Base-by-base conservation (phyloP, 2,888 invertebrate genomes). In the Trichopria drosophilae region DNA sequence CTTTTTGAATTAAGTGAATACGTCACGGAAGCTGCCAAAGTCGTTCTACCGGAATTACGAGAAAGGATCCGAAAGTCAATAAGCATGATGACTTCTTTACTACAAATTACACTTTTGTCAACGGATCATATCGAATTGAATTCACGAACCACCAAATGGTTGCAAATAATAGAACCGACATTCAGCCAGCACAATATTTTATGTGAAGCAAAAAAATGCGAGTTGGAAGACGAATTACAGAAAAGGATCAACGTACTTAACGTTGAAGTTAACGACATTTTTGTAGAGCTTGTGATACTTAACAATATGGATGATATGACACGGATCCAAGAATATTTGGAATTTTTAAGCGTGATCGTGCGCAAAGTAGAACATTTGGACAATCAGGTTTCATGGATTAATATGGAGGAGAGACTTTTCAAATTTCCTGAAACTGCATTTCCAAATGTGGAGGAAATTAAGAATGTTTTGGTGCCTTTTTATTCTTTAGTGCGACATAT, bases 371-470 rank as follows among this genome's bases (percentile, higher is more conserved):
- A 72, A 16, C 72, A 76, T 9, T 69, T 80, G 3, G 75, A 79
- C 46, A 73, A 75, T 31, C 73, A 77, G 48, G 79, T 81, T 49
- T 61, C 67, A 13, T 78, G 78, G 76, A 80, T 83, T 29, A 83
- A 84, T 64, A 75, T 79, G 60, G 83, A 84, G 65, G 83, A 84
- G 62, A 73, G 68, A 2, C 69, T 83, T 10, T 82, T 82, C 61
- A 82, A 82, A 62, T 81, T 81, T 63, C 80, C 81, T 1, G 72
- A 81, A 40, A 79, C 80, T 5, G 67, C 70, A 1, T 84, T 81
- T 64, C 78, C 81, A 1, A 81, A 80, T 59, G 73, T 82, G 5
- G 75, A 75, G 6, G 81, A 82, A 54, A 76, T 84, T 28, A 73
- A 72, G 7, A 71, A 72, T 28, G 61, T 68, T 10, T 61, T 73